phyloP scores from a whole-genome alignment of 2,113 vertebrate species.

The Archocentrus centrarchus region DNA sequence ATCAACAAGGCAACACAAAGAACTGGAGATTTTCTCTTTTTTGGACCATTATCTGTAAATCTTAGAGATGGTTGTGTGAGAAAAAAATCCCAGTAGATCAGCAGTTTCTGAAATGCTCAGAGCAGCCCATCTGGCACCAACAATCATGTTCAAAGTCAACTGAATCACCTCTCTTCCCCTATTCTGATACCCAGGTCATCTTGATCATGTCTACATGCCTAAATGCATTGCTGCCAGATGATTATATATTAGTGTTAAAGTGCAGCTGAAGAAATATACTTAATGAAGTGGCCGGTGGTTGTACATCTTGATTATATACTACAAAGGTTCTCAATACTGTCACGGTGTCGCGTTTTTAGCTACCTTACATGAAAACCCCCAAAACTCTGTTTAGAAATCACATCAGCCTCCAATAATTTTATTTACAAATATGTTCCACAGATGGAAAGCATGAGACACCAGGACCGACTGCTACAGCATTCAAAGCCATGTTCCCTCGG shows the following conservation, averaged over 20 bases:
- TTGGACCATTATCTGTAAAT: background rate
- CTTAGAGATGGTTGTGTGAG: background rate
- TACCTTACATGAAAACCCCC: background rate
- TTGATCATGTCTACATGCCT: background rate
- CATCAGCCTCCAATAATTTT: slow-evolving; percentile 37
- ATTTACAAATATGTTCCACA: slow-evolving; percentile 47
- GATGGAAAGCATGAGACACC: slow-evolving; percentile 47
- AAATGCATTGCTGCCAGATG: background rate
- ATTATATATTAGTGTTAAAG: background rate
- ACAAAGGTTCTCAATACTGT: background rate
- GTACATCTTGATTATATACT: background rate
- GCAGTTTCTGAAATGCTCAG: background rate
- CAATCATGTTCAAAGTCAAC: background rate
- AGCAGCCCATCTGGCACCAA: background rate
- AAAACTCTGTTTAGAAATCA: slow-evolving; percentile 40
- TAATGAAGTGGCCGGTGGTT: background rate
- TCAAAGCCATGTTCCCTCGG: slow-evolving; percentile 41
- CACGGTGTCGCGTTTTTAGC: background rate
- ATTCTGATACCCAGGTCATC: background rate
- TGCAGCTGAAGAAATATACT: background rate
- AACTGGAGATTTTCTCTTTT: background rate
- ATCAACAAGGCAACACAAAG: background rate
- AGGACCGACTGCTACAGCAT: slow-evolving; percentile 20
- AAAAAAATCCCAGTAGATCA: background rate
- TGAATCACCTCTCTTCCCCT: background rate